Base-by-base conservation (phyloP, 2,113 vertebrate species). In the Cyphomyrus plagiostoma region DNA sequence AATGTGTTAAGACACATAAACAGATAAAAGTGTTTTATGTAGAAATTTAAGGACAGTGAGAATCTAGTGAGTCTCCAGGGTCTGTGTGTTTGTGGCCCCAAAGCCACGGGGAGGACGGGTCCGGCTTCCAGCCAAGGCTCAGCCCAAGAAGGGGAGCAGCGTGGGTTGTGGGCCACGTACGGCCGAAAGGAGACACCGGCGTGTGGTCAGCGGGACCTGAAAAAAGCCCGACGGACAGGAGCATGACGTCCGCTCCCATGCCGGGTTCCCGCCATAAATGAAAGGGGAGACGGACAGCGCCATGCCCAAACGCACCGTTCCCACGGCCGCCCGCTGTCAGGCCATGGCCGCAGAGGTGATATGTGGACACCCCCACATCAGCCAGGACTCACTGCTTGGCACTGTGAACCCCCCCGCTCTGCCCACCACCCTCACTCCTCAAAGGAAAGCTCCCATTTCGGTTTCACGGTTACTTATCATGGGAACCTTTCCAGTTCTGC, bases 391-490 rank as follows among this genome's bases (percentile, higher is more conserved):
- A 62, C 23, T 77, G 91, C 89, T 90, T 92, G 89, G 90, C 90
- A 92, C 86, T 86, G 62, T 90, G 88, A 89, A 90, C 19, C 83
- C 83, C 15, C 17, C 15, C 7, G 21, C 82, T 10, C 82, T 17
- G 70, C 70, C 45, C 45, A 49, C n/a, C 10, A 5, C 46, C 92
- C 92, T 90, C 91, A 91, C 89, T 91, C 89, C 89, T 90, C 90
- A 90, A 91, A 94, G 92, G 93, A 92, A 94, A 92, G 91, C 92
- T 94, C 91, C 90, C 90, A 91, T 93, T 93, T 92, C 90, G 93
- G 93, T 94, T 95, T 93, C 91, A 94, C 91, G 92, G 90, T 94
- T 94, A 94, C 93, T 94, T 94, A 93, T 92, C 92, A 90, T 91
- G 91, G 89, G 92, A 90, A 87, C 88, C 91, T 87, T 93, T 94